Conservation (phyloP, 2,888 invertebrate species). For the Leptinotarsa peninsularis region DNA sequence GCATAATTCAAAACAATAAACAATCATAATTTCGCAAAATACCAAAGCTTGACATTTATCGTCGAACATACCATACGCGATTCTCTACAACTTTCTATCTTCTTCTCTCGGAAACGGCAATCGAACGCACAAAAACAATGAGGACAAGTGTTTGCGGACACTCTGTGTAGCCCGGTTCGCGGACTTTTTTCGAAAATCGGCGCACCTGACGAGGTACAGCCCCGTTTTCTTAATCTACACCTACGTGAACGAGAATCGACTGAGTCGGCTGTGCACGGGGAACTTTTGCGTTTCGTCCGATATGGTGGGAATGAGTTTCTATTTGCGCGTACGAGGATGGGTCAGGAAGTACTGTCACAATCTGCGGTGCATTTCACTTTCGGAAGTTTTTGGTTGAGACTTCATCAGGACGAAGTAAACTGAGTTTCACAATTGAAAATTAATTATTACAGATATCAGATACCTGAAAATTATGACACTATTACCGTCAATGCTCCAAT, state of each 20-base stretch:
- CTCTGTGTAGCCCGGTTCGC: constrained; percentile 24
- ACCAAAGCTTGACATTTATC: constrained; percentile 35
- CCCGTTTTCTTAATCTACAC: constrained; percentile 11
- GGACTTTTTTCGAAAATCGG: constrained; percentile 14
- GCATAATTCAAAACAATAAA: constrained; percentile 33
- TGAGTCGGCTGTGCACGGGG: neutral
- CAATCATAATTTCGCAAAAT: constrained; percentile 41
- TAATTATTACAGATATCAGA: too few relatives aligned
- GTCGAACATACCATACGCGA: constrained; percentile 18
- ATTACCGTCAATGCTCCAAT: too few relatives aligned
- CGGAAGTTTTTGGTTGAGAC: neutral
- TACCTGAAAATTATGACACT: too few relatives aligned
- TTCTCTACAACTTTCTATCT: constrained; percentile 37
- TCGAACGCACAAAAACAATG: constrained; percentile 40
- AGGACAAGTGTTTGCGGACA: constrained; percentile 32
- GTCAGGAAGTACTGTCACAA: neutral
- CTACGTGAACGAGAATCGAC: constrained; percentile 17
- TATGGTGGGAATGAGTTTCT: constrained; percentile 20
- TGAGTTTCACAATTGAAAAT: too few relatives aligned
- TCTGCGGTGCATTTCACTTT: neutral
- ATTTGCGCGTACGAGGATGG: constrained; percentile 10
- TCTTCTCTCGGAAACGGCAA: constrained; percentile 30
- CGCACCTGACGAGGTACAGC: constrained; percentile 7
- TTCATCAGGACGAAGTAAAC: too few relatives aligned
- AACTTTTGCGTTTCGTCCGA: neutral